These are phyloP conservation scores for Ochropleura leucogaster DNA, from an alignment of 2,888 invertebrate species.

Conservation along the genomic window DNA sequence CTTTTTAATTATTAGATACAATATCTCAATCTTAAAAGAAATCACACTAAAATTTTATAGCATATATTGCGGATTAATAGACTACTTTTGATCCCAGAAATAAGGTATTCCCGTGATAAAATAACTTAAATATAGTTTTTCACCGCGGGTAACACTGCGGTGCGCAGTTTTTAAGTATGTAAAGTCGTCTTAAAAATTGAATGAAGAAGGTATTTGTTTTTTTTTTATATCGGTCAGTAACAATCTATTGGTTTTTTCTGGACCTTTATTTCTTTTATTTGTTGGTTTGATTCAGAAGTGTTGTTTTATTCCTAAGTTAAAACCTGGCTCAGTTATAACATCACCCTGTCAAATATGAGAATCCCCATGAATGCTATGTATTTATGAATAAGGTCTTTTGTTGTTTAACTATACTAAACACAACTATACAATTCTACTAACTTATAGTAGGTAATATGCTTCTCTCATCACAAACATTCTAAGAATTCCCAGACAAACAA, in stretches of 20 bases:
- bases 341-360: background rate
- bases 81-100: too few relatives aligned
- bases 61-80: too few relatives aligned
- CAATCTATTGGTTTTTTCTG: background rate
- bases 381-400: too few relatives aligned
- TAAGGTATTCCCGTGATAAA: too few relatives aligned
- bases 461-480: background rate
- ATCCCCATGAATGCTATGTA: background rate
- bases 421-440: conserved; percentile 2
- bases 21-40: background rate
- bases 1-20: background rate
- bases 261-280: background rate
- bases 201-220: background rate
- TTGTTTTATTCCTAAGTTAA: background rate
- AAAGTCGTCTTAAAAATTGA: background rate
- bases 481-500: conserved; percentile 18
- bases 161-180: too few relatives aligned
- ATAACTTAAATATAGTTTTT: too few relatives aligned
- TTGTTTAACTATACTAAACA: background rate
- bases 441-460: background rate
- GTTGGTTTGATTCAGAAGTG: background rate
- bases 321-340: background rate
- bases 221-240: background rate
- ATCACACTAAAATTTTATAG: too few relatives aligned
- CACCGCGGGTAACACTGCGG: too few relatives aligned